Percentiles rank a stretch among this genome's conserved stretches.
Conservation (phyloP, 1,140 invertebrate species). For the Lordiphosa stackelbergi region DNA sequence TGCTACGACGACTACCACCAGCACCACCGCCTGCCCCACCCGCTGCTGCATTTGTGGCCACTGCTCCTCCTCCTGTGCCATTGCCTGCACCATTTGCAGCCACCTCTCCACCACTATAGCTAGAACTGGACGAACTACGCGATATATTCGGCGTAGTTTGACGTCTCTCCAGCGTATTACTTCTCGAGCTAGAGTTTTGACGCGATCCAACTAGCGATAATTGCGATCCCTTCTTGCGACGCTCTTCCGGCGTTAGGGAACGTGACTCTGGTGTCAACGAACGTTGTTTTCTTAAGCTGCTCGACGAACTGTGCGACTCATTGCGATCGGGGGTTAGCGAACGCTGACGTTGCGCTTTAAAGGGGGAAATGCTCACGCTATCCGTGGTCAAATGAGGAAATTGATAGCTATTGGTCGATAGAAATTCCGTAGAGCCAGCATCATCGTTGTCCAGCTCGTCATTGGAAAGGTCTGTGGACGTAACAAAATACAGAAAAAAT, state of each 20-base stretch:
- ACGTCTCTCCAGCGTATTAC: constrained; percentile 67
- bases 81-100: constrained; percentile 21
- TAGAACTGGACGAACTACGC: constrained; percentile 75
- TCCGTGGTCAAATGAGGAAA: constrained; percentile 35
- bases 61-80: not conserved
- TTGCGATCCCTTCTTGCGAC: constrained; percentile 70
- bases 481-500: too few relatives aligned
- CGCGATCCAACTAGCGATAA: constrained; percentile 60
- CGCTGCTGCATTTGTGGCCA: not conserved
- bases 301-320: constrained; percentile 69
- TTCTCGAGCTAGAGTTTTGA: constrained; percentile 68
- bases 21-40: constrained; percentile 3
- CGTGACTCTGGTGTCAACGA: constrained; percentile 75
- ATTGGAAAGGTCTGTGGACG: constrained; percentile 68
- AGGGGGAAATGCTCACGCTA: constrained; percentile 53
- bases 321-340: constrained; percentile 73
- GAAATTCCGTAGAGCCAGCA: constrained; percentile 58
- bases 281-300: constrained; percentile 68
- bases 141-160: constrained; percentile 64
- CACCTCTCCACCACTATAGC: constrained; percentile 69
- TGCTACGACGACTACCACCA: constrained; percentile 38
- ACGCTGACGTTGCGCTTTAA: constrained; percentile 64
- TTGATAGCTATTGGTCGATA: constrained; percentile 60
- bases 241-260: constrained; percentile 70
- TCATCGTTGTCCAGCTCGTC: constrained; percentile 75